These are phyloP conservation scores for Cheilinus undulatus DNA, from an alignment of 2,113 vertebrate species.

Conservation along the genomic window DNA sequence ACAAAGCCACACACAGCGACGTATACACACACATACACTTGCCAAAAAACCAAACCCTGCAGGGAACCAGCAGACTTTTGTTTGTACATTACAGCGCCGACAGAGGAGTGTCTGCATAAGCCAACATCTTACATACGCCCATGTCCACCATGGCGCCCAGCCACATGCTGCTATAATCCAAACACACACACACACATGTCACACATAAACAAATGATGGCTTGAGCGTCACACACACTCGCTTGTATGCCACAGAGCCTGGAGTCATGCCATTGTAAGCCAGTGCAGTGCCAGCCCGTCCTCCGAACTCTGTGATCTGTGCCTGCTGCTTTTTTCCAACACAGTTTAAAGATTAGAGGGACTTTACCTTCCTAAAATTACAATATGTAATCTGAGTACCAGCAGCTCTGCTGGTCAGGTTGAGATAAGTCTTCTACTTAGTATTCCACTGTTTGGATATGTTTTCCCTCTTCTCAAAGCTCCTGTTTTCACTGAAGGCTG, in stretches of 20 bases:
- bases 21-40: constrained; percentile 21
- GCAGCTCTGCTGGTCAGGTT: constrained; percentile 5
- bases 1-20: constrained; percentile 23
- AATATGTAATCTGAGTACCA: constrained; percentile 25
- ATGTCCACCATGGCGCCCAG: constrained; percentile 64
- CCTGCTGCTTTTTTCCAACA: constrained; percentile 69
- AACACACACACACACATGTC: constrained; percentile 49
- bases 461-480: background rate
- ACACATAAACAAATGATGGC: constrained; percentile 57
- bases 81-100: constrained; percentile 64
- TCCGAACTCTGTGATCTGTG: constrained; percentile 63
- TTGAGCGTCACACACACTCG: constrained; percentile 27
- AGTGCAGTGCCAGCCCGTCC: constrained; percentile 53
- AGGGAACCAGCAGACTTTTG: constrained; percentile 70
- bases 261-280: constrained; percentile 62
- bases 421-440: constrained; percentile 30
- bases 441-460: background rate
- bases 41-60: constrained; percentile 61
- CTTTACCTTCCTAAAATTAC: constrained; percentile 48
- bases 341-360: constrained; percentile 69
- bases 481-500: constrained; percentile 38
- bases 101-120: constrained; percentile 69
- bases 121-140: constrained; percentile 63
- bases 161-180: constrained; percentile 60
- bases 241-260: constrained; percentile 38